Evolutionary conservation across 2,113 vertebrate species (phyloP).

Genomic region (Cranoglanis bouderius): DNA sequence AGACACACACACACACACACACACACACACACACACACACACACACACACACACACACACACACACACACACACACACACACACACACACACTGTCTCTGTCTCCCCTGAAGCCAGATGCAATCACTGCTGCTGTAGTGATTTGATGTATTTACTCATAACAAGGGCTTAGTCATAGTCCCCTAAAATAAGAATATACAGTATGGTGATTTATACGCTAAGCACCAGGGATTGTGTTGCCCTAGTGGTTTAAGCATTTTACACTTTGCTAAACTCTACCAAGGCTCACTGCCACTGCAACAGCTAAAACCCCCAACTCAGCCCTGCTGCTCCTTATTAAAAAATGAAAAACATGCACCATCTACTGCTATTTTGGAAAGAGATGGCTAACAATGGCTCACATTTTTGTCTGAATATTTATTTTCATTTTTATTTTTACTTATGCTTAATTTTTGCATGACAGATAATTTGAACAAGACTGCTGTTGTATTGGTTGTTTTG

Average conservation of each 20-base stretch:
- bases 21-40: constrained; percentile 40
- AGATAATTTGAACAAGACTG: neutral
- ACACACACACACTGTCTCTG: constrained; percentile 31
- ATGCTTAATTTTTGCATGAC: neutral
- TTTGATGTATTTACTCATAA: constrained; percentile 77
- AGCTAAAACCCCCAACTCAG: constrained; percentile 60
- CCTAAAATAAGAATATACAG: constrained; percentile 69
- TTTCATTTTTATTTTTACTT: neutral
- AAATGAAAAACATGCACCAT: neutral
- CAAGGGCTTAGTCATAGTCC: constrained; percentile 71
- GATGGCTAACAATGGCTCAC: neutral
- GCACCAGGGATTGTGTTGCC: constrained; percentile 72
- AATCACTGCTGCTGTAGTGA: constrained; percentile 60
- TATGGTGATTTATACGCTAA: constrained; percentile 77
- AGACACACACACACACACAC: constrained; percentile 46
- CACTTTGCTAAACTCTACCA: constrained; percentile 71
- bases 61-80: constrained; percentile 39
- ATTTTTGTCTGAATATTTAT: neutral
- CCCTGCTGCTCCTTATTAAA: constrained; percentile 51
- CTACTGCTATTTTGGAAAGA: neutral
- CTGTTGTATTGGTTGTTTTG: neutral
- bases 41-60: constrained; percentile 36
- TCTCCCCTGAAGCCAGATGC: constrained; percentile 70
- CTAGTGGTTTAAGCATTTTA: constrained; percentile 72
- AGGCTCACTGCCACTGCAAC: constrained; percentile 62